phyloP scores from a whole-genome alignment of 2,113 vertebrate genomes.

The Gymnogyps californianus region DNA sequence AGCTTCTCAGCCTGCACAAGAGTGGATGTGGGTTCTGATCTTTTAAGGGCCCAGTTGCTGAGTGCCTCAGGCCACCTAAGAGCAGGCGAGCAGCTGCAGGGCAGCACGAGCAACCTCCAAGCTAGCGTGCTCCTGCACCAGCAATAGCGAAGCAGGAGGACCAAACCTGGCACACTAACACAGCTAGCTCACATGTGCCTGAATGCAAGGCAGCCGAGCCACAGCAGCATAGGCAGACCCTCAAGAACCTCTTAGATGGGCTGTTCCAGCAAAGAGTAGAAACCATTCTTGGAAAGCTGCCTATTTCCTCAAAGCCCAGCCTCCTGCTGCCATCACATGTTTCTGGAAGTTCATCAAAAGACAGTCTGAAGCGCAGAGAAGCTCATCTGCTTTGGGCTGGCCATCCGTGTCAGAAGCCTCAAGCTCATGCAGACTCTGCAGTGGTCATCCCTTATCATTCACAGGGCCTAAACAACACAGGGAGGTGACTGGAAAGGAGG shows the following conservation, averaged over 20 bases:
- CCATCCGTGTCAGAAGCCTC: background rate
- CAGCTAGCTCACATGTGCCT: background rate
- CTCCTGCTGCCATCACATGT: background rate
- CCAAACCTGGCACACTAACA: background rate
- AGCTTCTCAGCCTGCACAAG: background rate
- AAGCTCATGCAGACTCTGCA: background rate
- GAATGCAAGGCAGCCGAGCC: background rate
- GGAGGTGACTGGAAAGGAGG: background rate
- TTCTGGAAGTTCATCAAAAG: background rate
- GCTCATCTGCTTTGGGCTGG: background rate
- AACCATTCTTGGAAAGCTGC: background rate
- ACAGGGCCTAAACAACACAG: background rate
- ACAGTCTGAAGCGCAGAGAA: background rate
- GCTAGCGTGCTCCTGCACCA: background rate
- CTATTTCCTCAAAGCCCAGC: background rate
- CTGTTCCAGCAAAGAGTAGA: background rate
- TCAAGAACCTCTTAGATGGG: rapidly evolving
- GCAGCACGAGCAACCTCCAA: background rate
- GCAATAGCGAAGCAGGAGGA: background rate
- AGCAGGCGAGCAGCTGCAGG: background rate
- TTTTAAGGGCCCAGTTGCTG: background rate
- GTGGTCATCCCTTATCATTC: background rate
- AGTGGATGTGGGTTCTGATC: background rate
- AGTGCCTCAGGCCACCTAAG: background rate
- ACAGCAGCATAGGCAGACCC: background rate